Base-by-base conservation (phyloP, 1,140 invertebrate species). In the Maniola jurtina region DNA sequence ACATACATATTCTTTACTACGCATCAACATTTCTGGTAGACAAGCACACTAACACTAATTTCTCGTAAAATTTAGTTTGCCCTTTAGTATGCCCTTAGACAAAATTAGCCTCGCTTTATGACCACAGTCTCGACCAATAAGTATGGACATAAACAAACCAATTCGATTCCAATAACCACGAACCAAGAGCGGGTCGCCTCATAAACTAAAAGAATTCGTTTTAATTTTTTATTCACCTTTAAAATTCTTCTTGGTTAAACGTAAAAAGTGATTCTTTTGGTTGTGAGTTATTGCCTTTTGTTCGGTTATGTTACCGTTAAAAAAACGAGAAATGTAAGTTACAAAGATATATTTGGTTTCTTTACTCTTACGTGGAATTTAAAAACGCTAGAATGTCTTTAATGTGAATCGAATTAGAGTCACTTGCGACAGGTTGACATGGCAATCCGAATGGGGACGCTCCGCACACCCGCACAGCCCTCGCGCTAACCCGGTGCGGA, bases 231-330 rank as follows among this genome's bases (percentile, higher is more conserved):
- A 66, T 72, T 72, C 33, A 14, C 11, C 7, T 15, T 50, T 5
- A 50, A 7, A 15, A 48, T 14, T 48, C n/a, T 34, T 34, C 52
- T 55, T 34, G 52, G 52, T 55, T 55, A 34, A 55, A 55, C 16
- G 52, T 55, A 55, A 55, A 55, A 55, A 55, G 33, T 34, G 25
- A 55, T 55, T 55, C 25, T 16, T 55, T 14, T 3, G 52, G 33
- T 76, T 67, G 75, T 80, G 72, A 80, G 72, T 80, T 75, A 79
- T 74, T 60, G 72, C 59, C 70, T 71, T 80, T 78, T 82, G 74
- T 77, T 66, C 9, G 25, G 16, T 34, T 13, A 25, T 50, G 25
- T 34, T 55, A 34, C 52, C 11, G 52, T 16, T 25, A 14, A 8
- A 11, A 25, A 52, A 52, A 52, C 7, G 8, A 33, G 1, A 9